Evolutionary conservation across 2,797 vertebrate species (phyloP).

Genomic region (Cottoperca gobio): DNA sequence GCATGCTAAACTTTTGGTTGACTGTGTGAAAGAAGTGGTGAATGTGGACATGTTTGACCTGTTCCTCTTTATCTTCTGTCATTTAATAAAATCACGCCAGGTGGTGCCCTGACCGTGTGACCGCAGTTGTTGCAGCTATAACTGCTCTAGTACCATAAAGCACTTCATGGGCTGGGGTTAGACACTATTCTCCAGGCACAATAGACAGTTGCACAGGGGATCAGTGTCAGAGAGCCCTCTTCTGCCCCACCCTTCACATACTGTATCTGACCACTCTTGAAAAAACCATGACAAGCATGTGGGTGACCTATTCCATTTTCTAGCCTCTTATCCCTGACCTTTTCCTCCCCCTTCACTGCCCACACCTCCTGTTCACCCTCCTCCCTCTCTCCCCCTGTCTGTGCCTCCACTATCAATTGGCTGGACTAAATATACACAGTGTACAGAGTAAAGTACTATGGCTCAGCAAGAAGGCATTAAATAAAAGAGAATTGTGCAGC

Average conservation of each 20-base stretch:
- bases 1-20: neutral
- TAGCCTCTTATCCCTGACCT: conserved; percentile 77
- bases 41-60: neutral
- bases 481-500: neutral
- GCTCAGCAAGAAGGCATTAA: neutral
- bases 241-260: neutral
- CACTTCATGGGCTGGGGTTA: conserved; percentile 1
- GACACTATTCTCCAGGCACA: conserved; percentile 29
- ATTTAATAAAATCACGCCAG: neutral
- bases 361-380: neutral
- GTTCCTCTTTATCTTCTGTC: conserved; percentile 12
- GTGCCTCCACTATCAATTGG: conserved; percentile 62
- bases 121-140: conserved; percentile 25
- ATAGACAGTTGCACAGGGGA: conserved; percentile 17
- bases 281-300: conserved; percentile 55
- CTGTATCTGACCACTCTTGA: conserved; percentile 30
- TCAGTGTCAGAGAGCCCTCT: conserved; percentile 44
- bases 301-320: conserved; percentile 68
- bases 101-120: rapidly evolving
- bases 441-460: neutral
- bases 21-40: conserved; percentile 45
- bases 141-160: neutral
- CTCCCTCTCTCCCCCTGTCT: neutral
- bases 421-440: conserved; percentile 77
- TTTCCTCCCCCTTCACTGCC: conserved; percentile 50